Percentiles rank a stretch among this genome's conserved stretches.
Conservation (phyloP, 2,797 vertebrate genomes). For the Dryobates pubescens region DNA sequence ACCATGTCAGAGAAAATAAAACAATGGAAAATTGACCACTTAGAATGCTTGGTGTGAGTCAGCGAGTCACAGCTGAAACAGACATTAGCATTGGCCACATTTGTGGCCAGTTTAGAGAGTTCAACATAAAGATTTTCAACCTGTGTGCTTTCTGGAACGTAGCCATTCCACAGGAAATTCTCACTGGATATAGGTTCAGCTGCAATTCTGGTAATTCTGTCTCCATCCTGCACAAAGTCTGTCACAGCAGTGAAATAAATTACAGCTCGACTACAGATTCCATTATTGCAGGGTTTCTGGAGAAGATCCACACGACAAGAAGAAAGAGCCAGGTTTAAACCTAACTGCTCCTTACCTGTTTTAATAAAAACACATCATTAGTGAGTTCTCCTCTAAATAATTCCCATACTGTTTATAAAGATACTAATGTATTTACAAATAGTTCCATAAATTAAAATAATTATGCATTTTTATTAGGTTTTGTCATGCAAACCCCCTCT, state of each 20-base stretch:
- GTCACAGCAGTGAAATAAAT: slow-evolving; percentile 83
- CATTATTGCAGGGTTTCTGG: slow-evolving; percentile 74
- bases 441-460: background rate
- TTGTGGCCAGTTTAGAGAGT: background rate
- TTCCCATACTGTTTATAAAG: background rate
- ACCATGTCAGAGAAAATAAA: background rate
- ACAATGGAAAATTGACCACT: background rate
- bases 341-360: slow-evolving; percentile 77
- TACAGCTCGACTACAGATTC: slow-evolving; percentile 78
- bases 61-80: background rate
- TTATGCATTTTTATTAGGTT: background rate
- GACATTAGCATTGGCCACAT: background rate
- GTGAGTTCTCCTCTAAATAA: background rate
- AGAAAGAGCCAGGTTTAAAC: slow-evolving; percentile 86
- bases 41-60: background rate
- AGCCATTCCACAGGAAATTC: slow-evolving; percentile 88
- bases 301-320: slow-evolving; percentile 85
- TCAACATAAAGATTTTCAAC: slow-evolving; percentile 66
- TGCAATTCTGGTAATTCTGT: slow-evolving; percentile 81
- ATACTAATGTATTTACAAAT: background rate
- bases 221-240: slow-evolving; percentile 84
- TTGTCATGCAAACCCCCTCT: background rate
- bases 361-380: slow-evolving; percentile 30
- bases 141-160: slow-evolving; percentile 82
- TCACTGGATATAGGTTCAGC: slow-evolving; percentile 79